Conservation (phyloP, 1,140 invertebrate genomes). For the Copidosoma floridanum region DNA sequence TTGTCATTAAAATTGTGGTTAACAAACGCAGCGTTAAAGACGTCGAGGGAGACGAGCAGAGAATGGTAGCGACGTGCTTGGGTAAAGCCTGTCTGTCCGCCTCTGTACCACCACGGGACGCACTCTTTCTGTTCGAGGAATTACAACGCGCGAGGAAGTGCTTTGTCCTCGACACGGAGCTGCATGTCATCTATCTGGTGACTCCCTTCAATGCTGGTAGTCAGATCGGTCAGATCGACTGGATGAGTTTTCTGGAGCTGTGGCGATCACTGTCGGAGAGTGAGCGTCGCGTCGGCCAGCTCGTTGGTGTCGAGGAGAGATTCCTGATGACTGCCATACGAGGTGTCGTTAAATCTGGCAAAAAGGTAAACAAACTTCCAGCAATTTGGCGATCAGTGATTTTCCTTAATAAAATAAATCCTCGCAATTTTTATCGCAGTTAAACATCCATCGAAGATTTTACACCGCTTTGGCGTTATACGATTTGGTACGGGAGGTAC, state of each 20-base stretch:
- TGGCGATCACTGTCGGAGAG: constrained; percentile 80
- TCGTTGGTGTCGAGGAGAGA: constrained; percentile 90
- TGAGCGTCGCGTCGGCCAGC: constrained; percentile 80
- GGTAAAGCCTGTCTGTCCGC: constrained; percentile 91
- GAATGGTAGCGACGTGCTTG: constrained; percentile 79
- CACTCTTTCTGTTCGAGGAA: constrained; percentile 83
- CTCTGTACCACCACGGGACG: constrained; percentile 89
- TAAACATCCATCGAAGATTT: constrained; percentile 69
- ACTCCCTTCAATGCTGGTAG: constrained; percentile 81
- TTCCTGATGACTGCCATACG: constrained; percentile 80
- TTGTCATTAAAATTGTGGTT: not conserved
- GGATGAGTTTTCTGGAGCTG: constrained; percentile 80
- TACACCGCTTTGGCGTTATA: constrained; percentile 89
- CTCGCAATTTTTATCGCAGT: constrained; percentile 36
- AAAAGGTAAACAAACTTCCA: too few species aligned
- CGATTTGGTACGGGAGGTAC: constrained; percentile 90
- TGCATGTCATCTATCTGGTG: constrained; percentile 93
- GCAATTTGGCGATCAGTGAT: not conserved
- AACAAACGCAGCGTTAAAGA: not conserved
- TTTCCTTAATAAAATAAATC: too few species aligned
- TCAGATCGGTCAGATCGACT: constrained; percentile 80
- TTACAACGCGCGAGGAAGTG: constrained; percentile 85
- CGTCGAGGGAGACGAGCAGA: constrained; percentile 20
- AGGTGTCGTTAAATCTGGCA: constrained; percentile 64
- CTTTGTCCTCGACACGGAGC: constrained; percentile 90